A percentile compares a stretch with the other conserved stretches of the same genome.
Conservation (phyloP, 2,797 vertebrate species). For the Neopelma chrysocephalum region DNA sequence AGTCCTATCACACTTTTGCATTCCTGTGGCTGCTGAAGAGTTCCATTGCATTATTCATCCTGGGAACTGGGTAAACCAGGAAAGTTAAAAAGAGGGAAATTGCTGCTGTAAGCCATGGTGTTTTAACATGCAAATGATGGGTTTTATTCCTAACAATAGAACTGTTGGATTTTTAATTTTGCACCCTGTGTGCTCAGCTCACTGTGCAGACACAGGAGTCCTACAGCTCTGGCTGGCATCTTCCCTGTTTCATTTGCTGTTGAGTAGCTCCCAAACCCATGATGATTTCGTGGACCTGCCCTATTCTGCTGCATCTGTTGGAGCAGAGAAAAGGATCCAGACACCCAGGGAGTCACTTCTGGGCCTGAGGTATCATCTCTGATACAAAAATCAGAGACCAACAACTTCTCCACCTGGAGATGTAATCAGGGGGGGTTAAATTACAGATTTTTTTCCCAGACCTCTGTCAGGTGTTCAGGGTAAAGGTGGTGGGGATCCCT, state of each 20-base stretch:
- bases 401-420: background rate
- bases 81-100: background rate
- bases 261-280: background rate
- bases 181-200: background rate
- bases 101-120: background rate
- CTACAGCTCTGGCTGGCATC: background rate
- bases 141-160: background rate
- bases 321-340: background rate
- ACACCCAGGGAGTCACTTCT: background rate
- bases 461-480: accelerated
- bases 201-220: background rate
- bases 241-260: background rate
- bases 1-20: constrained; percentile 35
- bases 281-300: background rate
- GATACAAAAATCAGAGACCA: background rate
- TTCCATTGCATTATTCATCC: constrained; percentile 52
- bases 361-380: accelerated
- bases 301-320: background rate
- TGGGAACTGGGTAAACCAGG: constrained; percentile 13
- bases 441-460: background rate
- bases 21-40: constrained; percentile 2
- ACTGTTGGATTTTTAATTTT: constrained; percentile 8
- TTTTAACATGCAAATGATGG: background rate
- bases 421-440: background rate
- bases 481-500: accelerated